Conservation (phyloP, 1,140 invertebrate genomes). For the Bombus turneri region DNA sequence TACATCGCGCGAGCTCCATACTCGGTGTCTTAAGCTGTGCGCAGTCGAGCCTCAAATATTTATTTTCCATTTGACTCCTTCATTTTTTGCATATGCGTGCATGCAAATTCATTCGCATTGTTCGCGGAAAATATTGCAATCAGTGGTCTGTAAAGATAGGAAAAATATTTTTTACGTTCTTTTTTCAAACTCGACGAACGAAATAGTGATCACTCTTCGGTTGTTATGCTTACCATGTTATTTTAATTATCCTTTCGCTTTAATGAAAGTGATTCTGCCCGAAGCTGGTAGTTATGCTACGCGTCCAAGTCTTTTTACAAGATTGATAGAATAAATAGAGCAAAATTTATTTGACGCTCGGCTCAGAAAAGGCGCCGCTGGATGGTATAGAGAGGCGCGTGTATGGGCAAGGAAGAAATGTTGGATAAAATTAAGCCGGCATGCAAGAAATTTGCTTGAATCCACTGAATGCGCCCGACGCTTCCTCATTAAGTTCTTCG, state of each 20-base stretch:
- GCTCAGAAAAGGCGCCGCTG: background rate
- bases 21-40: slow-evolving; percentile 29
- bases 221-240: background rate
- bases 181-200: background rate
- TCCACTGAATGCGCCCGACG: slow-evolving; percentile 45
- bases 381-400: background rate
- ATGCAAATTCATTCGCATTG: background rate
- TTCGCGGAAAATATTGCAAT: background rate
- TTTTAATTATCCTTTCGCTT: background rate
- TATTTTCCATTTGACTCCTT: slow-evolving; percentile 38
- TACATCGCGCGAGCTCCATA: slow-evolving; percentile 32
- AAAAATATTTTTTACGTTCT: background rate
- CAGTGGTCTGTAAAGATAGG: background rate
- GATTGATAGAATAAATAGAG: slow-evolving; percentile 26
- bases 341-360: slow-evolving; percentile 5
- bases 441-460: slow-evolving; percentile 36
- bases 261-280: background rate
- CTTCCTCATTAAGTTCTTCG: slow-evolving; percentile 52
- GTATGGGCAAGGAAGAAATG: slow-evolving; percentile 26
- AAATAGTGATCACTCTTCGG: background rate
- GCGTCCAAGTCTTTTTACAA: background rate
- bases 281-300: background rate
- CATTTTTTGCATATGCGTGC: background rate
- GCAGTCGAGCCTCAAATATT: slow-evolving; percentile 56
- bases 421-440: slow-evolving; percentile 42